Percentiles rank a stretch among this genome's conserved stretches.
phyloP scores from a whole-genome alignment of 2,113 vertebrate species.

The Myiagra hebetior region DNA sequence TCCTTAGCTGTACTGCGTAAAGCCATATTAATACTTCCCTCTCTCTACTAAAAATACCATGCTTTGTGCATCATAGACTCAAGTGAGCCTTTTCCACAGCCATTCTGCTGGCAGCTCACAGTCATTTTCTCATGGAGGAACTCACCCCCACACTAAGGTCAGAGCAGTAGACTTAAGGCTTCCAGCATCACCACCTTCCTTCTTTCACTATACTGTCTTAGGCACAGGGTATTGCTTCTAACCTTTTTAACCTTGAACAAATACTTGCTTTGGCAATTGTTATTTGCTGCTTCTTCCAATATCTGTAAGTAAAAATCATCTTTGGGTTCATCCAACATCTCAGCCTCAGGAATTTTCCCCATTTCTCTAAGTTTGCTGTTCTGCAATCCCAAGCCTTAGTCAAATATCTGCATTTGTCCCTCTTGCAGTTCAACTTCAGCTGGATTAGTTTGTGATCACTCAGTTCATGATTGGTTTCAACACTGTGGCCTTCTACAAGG shows the following conservation, averaged over 20 bases:
- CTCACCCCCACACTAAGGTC: not conserved
- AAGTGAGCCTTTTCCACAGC: conserved; percentile 10
- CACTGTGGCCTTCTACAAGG: not conserved
- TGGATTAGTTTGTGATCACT: not conserved
- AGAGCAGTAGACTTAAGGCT: not conserved
- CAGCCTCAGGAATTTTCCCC: not conserved
- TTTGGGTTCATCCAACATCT: not conserved
- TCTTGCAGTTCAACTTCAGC: not conserved
- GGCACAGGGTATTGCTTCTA: not conserved
- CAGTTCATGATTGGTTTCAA: not conserved
- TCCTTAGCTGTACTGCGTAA: not conserved
- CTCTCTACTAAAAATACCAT: conserved; percentile 4
- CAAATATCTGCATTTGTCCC: not conserved
- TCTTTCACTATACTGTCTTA: not conserved
- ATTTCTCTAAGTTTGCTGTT: not conserved
- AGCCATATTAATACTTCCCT: not conserved
- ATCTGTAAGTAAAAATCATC: not conserved
- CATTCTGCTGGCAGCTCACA: not conserved
- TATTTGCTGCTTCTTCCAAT: not conserved
- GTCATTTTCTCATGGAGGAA: not conserved
- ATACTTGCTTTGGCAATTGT: not conserved
- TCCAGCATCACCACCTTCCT: not conserved
- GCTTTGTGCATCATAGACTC: not conserved
- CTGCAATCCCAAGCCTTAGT: not conserved
- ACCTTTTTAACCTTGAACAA: not conserved